Percentiles rank a stretch among this genome's conserved stretches.
phyloP scores from a whole-genome alignment of 2,888 invertebrate species.

The Cantharis rufa region DNA sequence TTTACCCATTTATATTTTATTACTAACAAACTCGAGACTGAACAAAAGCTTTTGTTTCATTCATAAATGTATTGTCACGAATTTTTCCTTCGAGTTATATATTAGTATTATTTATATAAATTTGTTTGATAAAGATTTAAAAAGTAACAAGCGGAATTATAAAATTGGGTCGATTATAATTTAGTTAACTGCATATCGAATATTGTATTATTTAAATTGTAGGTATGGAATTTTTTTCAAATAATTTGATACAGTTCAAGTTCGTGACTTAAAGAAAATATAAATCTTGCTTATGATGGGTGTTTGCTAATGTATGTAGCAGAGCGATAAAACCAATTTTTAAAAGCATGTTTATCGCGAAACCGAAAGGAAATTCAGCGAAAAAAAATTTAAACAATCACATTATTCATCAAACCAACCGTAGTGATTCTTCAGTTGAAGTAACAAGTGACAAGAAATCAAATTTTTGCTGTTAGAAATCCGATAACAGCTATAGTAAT shows the following conservation, averaged over 20 bases:
- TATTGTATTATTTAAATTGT: slow-evolving; percentile 27
- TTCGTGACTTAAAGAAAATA: slow-evolving; percentile 26
- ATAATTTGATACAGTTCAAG: slow-evolving; percentile 33
- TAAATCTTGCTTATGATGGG: neutral
- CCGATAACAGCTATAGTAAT: neutral
- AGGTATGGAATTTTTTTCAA: slow-evolving; percentile 25
- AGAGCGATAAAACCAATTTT: neutral
- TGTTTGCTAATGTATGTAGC: neutral
- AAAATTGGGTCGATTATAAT: slow-evolving; percentile 21
- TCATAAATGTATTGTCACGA: slow-evolving; percentile 5
- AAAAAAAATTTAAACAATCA: neutral
- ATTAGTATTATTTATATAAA: neutral
- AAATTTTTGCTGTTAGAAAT: neutral
- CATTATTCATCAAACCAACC: neutral
- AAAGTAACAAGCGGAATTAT: slow-evolving; percentile 14
- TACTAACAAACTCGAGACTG: neutral
- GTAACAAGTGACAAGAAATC: neutral
- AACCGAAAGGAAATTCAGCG: neutral
- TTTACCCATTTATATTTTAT: slow-evolving; percentile 4
- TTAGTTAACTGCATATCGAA: slow-evolving; percentile 19
- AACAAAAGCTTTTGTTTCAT: slow-evolving; percentile 8
- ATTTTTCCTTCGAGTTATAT: neutral
- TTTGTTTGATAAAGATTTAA: neutral
- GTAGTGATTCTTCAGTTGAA: neutral
- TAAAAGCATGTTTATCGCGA: neutral